These are phyloP conservation scores for Sialis lutaria DNA, from an alignment of 2,888 invertebrate species.

Conservation along the genomic window DNA sequence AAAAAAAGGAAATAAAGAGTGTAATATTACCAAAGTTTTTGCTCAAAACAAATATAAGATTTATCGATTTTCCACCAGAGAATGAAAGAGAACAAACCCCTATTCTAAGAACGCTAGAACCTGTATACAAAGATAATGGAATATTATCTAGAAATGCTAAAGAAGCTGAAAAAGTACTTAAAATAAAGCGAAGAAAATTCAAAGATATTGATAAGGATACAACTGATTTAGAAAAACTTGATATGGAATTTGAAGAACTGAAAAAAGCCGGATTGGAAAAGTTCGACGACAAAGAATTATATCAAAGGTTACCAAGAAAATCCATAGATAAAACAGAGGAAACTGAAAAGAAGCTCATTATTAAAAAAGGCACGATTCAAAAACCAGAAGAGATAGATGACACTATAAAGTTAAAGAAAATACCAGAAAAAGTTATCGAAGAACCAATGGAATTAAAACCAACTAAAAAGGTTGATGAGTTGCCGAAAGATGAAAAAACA, in stretches of 20 bases:
- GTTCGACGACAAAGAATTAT: conserved; percentile 16
- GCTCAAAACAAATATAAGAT: conserved; percentile 27
- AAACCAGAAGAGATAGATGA: conserved; percentile 18
- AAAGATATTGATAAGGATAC: conserved; percentile 19
- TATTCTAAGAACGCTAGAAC: conserved; percentile 23
- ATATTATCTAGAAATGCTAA: conserved; percentile 52
- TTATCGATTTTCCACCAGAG: conserved; percentile 43
- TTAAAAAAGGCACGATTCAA: conserved; percentile 20
- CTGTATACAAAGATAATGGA: conserved; percentile 38
- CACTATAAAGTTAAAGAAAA: conserved; percentile 20
- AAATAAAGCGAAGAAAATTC: conserved; percentile 29
- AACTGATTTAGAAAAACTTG: conserved; percentile 15
- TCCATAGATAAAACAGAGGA: conserved; percentile 17
- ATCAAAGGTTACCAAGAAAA: conserved; percentile 9
- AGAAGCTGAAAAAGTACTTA: conserved; percentile 47
- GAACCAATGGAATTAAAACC: conserved; percentile 3
- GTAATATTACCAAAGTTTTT: conserved; percentile 27
- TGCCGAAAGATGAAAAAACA: conserved; percentile 10
- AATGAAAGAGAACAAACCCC: conserved; percentile 14
- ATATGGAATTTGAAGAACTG: conserved; percentile 24
- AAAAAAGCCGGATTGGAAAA: conserved; percentile 23
- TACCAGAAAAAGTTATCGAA: conserved; percentile 20
- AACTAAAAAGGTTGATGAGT: conserved; percentile 5
- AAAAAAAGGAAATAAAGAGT: conserved; percentile 24
- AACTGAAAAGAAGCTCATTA: conserved; percentile 16